Base-by-base conservation (phyloP, 2,797 vertebrate species). In the Smutsia gigantea region DNA sequence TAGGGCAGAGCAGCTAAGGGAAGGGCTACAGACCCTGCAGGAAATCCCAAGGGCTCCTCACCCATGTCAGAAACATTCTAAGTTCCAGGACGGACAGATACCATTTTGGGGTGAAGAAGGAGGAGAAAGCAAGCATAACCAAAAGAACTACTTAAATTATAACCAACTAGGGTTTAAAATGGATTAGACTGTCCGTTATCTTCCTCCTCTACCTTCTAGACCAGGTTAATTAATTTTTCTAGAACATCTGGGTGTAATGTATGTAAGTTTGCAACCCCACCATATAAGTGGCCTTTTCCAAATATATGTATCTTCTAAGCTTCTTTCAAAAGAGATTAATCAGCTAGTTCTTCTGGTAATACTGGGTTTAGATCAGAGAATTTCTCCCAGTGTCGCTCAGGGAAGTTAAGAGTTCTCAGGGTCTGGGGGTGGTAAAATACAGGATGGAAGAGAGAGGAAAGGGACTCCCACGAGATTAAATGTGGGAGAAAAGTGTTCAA, bases 401-500 rank as follows among this genome's bases (percentile, higher is more conserved):
- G 18, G 59, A 95, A 78, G 61, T 91, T 57, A 75, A 46, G 18
- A 55, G 25, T 68, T 94, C 79, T 27, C 5, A 2, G 23, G 7
- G 25, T 29, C 19, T 77, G 4, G 59, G 49, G 69, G 8, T 83
- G 71, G 42, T 53, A 81, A 31, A 3, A 74, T 5, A 92, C 15
- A 84, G 15, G 4, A 13, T 49, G 12, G 59, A 75, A 29, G 39
- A 93, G 63, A 95, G 23, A 55, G 19, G 18, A 39, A 84, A 86
- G 72, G 29, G 72, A 59, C 39, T 49, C 79, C 83, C 88, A 51
- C 0, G 86, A 91, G 87, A 97, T 89, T 95, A 93, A 84, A 93
- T 78, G 46, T n/a, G 53, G 82, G 66, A 87, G 39, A 59, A 92
- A 95, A 81, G 21, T 37, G 7, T 91, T 92, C 83, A 74, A 94